Evolutionary conservation across 1,140 invertebrate species (phyloP).

Genomic region (Sinella curviseta): DNA sequence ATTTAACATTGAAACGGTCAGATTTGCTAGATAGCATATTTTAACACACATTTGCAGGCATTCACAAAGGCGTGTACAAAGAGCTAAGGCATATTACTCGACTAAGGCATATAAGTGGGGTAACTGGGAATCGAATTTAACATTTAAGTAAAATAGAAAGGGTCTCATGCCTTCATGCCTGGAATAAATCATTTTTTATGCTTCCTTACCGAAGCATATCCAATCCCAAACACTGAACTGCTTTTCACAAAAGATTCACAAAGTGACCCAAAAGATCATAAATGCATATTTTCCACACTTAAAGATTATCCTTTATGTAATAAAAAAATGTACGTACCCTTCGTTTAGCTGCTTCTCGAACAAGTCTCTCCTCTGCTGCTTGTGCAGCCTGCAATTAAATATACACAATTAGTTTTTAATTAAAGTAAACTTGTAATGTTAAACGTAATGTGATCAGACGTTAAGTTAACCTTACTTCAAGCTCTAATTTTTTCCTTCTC

Average conservation of each 20-base stretch:
- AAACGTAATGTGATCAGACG: background rate
- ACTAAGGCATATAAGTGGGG: too few relatives aligned
- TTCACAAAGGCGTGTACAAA: too few relatives aligned
- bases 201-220: constrained; percentile 31
- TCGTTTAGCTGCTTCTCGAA: constrained; percentile 48
- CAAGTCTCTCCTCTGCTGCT: constrained; percentile 46
- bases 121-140: too few relatives aligned
- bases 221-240: constrained; percentile 22
- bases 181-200: constrained; percentile 20
- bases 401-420: background rate
- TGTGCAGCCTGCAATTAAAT: constrained; percentile 42
- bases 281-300: background rate
- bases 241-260: constrained; percentile 1
- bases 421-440: background rate
- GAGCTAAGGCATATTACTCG: too few relatives aligned
- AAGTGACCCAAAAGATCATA: background rate
- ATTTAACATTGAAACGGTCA: background rate
- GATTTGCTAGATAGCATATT: too few relatives aligned
- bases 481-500: constrained; percentile 59
- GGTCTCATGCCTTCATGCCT: constrained; percentile 7
- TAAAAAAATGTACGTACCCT: constrained; percentile 47
- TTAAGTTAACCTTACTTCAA: too few relatives aligned
- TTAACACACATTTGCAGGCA: too few relatives aligned
- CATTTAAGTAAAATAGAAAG: too few relatives aligned
- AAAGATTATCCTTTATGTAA: background rate